Evolutionary conservation across 2,113 vertebrate genomes (phyloP).

Genomic region (Actinemys pallida): DNA sequence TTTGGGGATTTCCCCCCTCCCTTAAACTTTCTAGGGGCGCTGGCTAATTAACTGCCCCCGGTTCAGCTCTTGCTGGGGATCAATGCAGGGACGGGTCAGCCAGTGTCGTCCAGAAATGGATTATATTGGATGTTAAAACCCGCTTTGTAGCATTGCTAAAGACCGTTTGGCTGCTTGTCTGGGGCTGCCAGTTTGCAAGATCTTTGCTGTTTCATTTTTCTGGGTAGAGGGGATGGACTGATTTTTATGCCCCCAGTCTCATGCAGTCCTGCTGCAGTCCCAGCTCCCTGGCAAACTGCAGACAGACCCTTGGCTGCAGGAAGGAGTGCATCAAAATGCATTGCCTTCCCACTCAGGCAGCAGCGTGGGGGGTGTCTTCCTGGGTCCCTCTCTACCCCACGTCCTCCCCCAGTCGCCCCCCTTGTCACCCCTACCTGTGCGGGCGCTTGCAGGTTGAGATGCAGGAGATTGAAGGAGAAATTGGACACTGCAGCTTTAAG

Average conservation of each 20-base stretch:
- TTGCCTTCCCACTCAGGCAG: constrained; percentile 15
- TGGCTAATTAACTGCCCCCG: constrained; percentile 57
- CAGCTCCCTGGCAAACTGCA: constrained; percentile 70
- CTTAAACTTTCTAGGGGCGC: constrained; percentile 28
- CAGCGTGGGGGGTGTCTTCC: accelerated
- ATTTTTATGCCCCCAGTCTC: constrained; percentile 33
- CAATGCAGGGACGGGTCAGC: constrained; percentile 34
- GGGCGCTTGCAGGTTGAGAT: not conserved
- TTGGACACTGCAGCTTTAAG: constrained; percentile 80
- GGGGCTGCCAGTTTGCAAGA: accelerated
- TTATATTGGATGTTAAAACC: not conserved
- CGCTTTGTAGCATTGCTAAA: not conserved
- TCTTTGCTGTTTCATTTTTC: not conserved
- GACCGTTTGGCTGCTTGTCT: accelerated
- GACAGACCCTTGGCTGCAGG: constrained; percentile 71
- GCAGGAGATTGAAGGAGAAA: constrained; percentile 40
- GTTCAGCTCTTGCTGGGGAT: constrained; percentile 27
- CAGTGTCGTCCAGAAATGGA: not conserved
- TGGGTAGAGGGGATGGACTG: not conserved
- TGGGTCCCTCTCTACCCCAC: not conserved
- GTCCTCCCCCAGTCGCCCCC: not conserved
- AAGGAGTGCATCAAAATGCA: constrained; percentile 49
- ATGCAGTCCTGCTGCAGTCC: constrained; percentile 81
- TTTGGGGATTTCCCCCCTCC: not conserved
- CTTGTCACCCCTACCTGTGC: not conserved